These are phyloP conservation scores for Lumbricus terrestris DNA, from an alignment of 2,888 invertebrate species.

Conservation along the genomic window DNA sequence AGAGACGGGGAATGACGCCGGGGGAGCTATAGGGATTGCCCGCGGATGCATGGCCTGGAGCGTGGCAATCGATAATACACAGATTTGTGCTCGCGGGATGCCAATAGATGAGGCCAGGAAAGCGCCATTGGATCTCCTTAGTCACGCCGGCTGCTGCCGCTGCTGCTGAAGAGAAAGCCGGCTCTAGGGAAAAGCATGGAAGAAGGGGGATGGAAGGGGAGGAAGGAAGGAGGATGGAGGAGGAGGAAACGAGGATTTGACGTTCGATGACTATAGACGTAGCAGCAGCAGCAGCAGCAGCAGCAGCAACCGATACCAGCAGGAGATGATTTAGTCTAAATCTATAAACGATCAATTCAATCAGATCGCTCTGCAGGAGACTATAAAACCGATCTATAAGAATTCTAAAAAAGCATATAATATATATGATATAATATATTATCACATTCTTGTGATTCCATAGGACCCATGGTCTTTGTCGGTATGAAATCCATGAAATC, in stretches of 20 bases:
- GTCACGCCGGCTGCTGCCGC: not conserved
- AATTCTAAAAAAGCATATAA: not conserved
- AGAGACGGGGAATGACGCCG: not conserved
- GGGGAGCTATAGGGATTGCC: not conserved
- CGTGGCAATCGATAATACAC: no score
- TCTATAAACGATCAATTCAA: slow-evolving; percentile 3
- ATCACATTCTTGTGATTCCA: not conserved
- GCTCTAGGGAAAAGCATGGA: no score
- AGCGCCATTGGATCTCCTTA: slow-evolving; percentile 3
- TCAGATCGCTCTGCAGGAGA: not conserved
- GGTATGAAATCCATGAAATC: not conserved
- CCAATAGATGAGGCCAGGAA: not conserved
- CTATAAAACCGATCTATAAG: not conserved
- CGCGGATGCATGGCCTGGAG: not conserved
- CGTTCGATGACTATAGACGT: not conserved
- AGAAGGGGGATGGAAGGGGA: no score
- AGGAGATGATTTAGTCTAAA: not conserved
- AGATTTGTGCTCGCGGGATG: no score
- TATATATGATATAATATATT: no score
- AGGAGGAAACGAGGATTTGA: not conserved
- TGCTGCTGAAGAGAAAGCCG: no score
- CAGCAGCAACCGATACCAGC: no score
- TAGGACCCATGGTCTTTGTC: not conserved
- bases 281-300: not conserved
- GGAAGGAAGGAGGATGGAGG: not conserved